A percentile compares a stretch with the other conserved stretches of the same genome.
Conservation (phyloP, 2,888 invertebrate genomes). For the Proisotoma minuta region DNA sequence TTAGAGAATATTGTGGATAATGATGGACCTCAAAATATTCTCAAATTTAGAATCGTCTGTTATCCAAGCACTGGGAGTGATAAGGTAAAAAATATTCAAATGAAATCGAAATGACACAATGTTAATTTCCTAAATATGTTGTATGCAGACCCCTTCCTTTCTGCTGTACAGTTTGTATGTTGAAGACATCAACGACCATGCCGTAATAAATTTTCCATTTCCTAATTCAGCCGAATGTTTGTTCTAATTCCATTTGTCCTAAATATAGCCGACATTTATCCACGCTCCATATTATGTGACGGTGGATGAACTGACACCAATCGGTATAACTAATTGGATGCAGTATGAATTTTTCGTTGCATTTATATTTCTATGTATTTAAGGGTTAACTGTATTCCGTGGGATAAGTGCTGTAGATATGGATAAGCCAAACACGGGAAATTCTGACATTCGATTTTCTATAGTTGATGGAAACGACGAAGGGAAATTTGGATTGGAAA, state of each 20-base stretch:
- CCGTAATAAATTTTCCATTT: slow-evolving; percentile 46
- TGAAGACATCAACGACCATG: slow-evolving; percentile 81
- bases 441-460: slow-evolving; percentile 77
- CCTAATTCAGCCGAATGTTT: slow-evolving; percentile 15
- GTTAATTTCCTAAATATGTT: background rate
- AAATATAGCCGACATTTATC: slow-evolving; percentile 61
- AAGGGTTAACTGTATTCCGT: slow-evolving; percentile 72
- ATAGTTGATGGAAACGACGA: slow-evolving; percentile 66
- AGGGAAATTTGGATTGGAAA: slow-evolving; percentile 74
- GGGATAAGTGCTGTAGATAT: slow-evolving; percentile 74
- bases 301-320: slow-evolving; percentile 75
- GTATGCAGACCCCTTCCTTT: slow-evolving; percentile 68
- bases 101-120: too few species aligned
- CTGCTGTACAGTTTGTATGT: slow-evolving; percentile 81
- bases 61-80: slow-evolving; percentile 52
- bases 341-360: too few species aligned
- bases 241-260: slow-evolving; percentile 10
- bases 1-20: slow-evolving; percentile 76
- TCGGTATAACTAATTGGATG: slow-evolving; percentile 56
- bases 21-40: slow-evolving; percentile 71
- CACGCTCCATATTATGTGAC: slow-evolving; percentile 72
- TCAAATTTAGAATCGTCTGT: slow-evolving; percentile 75
- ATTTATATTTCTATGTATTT: too few species aligned
- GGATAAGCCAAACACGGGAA: slow-evolving; percentile 82
- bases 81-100: too few species aligned